A percentile compares a stretch with the other conserved stretches of the same genome.
Evolutionary conservation across 2,888 invertebrate genomes (phyloP).

Genomic region (Dexiosoma caninum): DNA sequence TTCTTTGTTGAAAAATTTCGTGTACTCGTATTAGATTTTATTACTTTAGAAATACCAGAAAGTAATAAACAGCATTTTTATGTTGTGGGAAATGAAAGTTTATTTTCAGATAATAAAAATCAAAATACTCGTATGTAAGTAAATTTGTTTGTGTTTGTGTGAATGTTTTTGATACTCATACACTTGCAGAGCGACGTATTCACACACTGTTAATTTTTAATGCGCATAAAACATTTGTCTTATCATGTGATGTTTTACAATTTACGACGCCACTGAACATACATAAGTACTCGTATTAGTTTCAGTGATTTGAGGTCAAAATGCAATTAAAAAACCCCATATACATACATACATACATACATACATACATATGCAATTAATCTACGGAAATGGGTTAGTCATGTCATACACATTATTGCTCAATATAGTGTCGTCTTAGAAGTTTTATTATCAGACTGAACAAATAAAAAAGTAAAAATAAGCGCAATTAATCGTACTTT

Average conservation of each 20-base stretch:
- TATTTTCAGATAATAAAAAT: conserved; percentile 30
- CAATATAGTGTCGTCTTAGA: too few relatives aligned
- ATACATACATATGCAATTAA: too few relatives aligned
- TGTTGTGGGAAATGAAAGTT: conserved; percentile 50
- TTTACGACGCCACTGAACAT: not conserved
- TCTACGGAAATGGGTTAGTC: too few relatives aligned
- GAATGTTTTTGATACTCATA: not conserved
- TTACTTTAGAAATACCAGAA: conserved; percentile 14
- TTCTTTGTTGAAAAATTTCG: not conserved
- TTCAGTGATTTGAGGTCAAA: not conserved
- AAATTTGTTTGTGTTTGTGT: not conserved
- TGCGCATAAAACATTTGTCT: conserved; percentile 18
- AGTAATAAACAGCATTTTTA: conserved; percentile 34
- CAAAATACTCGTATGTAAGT: not conserved
- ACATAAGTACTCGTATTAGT: conserved; percentile 5
- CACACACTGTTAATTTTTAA: not conserved
- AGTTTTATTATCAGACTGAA: too few relatives aligned
- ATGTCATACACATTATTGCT: too few relatives aligned
- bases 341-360: too few relatives aligned
- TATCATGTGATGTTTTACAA: conserved; percentile 23
- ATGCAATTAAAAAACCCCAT: not conserved
- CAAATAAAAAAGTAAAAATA: too few relatives aligned
- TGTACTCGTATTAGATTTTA: conserved; percentile 11
- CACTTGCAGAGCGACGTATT: not conserved
- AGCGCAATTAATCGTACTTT: too few relatives aligned